Conservation (phyloP, 2,113 vertebrate genomes). For the Channa maculata region DNA sequence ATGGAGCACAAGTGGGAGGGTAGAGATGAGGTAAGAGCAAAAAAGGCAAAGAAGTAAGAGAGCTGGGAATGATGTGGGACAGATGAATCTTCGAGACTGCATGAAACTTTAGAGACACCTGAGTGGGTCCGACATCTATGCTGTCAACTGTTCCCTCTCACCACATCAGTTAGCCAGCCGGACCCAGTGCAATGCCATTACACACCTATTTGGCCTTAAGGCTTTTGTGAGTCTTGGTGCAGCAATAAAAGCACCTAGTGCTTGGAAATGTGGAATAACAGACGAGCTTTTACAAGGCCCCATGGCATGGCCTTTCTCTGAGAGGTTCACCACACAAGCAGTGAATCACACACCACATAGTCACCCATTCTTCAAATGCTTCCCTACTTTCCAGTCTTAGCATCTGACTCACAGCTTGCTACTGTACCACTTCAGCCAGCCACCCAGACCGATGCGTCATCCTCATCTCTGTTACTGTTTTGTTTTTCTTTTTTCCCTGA, state of each 20-base stretch:
- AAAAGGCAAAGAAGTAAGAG: slow-evolving; percentile 40
- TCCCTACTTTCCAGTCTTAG: slow-evolving; percentile 58
- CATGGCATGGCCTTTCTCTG: slow-evolving; percentile 57
- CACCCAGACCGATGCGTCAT: slow-evolving; percentile 62
- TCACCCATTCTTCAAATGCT: slow-evolving; percentile 74
- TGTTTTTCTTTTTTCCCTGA: slow-evolving; percentile 50
- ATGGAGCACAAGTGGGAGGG: slow-evolving; percentile 60
- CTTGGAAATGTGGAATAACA: slow-evolving; percentile 82
- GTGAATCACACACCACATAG: slow-evolving; percentile 66
- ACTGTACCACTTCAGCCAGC: slow-evolving; percentile 51
- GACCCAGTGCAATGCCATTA: slow-evolving; percentile 45
- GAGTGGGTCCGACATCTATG: slow-evolving; percentile 46
- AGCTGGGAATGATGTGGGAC: slow-evolving; percentile 47
- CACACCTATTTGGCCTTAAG: slow-evolving; percentile 67
- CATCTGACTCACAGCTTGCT: slow-evolving; percentile 65
- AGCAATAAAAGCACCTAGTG: slow-evolving; percentile 75
- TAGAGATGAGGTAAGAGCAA: slow-evolving; percentile 29
- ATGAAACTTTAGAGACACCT: slow-evolving; percentile 49
- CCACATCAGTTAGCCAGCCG: slow-evolving; percentile 32
- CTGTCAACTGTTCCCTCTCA: slow-evolving; percentile 68
- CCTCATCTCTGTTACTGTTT: slow-evolving; percentile 49
- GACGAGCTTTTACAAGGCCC: slow-evolving; percentile 70
- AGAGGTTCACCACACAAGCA: slow-evolving; percentile 58
- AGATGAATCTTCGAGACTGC: slow-evolving; percentile 34
- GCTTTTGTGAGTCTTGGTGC: slow-evolving; percentile 75